Evolutionary conservation across 2,888 invertebrate genomes (phyloP).

Genomic region (Chymomyza amoena): DNA sequence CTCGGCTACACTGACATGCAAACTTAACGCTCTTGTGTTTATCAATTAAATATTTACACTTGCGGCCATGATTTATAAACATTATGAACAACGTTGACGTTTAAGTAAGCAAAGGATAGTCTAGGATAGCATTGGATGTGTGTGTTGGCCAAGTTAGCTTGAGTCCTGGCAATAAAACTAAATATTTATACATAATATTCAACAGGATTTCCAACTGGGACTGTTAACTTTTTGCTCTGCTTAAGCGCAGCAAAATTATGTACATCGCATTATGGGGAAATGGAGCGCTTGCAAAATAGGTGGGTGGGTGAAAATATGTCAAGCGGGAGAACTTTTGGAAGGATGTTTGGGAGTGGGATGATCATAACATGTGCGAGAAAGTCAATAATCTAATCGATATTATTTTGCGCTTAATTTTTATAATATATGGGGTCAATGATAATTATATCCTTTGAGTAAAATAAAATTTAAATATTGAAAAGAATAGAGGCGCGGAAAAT

Average conservation of each 20-base stretch:
- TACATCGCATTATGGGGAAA: not conserved
- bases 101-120: not conserved
- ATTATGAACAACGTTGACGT: conserved; percentile 34
- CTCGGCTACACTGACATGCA: not conserved
- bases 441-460: no score
- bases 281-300: no score
- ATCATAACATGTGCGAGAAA: no score
- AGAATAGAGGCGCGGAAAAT: no score
- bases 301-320: not conserved
- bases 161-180: conserved; percentile 19
- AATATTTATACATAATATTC: conserved; percentile 32
- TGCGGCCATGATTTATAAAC: conserved; percentile 56
- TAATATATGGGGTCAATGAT: no score
- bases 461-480: no score
- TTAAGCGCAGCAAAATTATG: not conserved
- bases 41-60: conserved; percentile 63
- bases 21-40: conserved; percentile 36
- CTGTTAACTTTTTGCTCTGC: not conserved
- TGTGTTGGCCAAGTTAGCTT: not conserved
- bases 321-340: no score
- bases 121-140: no score
- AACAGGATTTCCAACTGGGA: not conserved
- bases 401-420: no score
- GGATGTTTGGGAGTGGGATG: no score
- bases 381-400: no score